Evolutionary conservation across 2,797 vertebrate genomes (phyloP).

Genomic region (Prionace glauca): DNA sequence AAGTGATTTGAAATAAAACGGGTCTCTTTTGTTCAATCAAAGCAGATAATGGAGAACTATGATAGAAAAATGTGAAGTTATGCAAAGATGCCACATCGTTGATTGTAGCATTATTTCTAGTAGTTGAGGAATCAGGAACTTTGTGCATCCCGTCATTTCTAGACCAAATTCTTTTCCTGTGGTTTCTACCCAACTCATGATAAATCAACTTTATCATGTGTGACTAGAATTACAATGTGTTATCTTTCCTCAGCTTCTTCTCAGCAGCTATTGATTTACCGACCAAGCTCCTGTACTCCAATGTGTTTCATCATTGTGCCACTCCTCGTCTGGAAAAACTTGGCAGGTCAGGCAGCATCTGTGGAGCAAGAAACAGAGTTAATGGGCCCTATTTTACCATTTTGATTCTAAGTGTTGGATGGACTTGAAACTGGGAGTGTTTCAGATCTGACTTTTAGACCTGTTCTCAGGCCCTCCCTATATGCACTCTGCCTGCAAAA

Average conservation of each 20-base stretch:
- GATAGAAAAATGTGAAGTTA: neutral
- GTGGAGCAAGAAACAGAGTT: too few species aligned
- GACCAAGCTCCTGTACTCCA: neutral
- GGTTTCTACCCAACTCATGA: neutral
- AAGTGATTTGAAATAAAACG: neutral
- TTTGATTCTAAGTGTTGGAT: too few species aligned
- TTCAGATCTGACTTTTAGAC: too few species aligned
- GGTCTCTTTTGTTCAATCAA: neutral
- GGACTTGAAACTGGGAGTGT: too few species aligned
- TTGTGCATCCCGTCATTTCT: neutral
- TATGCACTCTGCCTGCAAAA: too few species aligned
- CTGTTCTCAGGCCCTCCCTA: too few species aligned
- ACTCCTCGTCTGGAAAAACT: too few species aligned
- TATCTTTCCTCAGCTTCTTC: neutral
- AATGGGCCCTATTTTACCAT: too few species aligned
- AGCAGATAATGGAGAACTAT: neutral
- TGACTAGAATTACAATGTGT: neutral
- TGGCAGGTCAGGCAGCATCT: too few species aligned
- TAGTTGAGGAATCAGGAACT: neutral
- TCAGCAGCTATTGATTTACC: neutral
- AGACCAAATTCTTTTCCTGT: neutral
- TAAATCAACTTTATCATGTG: neutral
- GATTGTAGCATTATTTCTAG: neutral
- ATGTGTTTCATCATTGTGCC: neutral
- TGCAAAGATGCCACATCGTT: neutral